Evolutionary conservation across 2,113 vertebrate genomes (phyloP).

Genomic region (Mionectes macconnelli): DNA sequence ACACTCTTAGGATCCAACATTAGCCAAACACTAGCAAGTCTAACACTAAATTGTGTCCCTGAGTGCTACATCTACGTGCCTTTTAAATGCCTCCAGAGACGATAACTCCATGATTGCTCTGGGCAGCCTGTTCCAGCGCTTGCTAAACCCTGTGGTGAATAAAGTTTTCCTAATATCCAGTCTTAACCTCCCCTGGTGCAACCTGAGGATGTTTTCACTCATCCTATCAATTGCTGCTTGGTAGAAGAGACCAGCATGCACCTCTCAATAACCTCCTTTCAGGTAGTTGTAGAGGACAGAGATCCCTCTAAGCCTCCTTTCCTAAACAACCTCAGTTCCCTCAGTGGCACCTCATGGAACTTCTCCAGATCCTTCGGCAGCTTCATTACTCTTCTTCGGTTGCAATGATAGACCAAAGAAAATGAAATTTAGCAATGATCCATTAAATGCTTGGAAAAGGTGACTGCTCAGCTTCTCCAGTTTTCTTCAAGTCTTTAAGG

Average conservation of each 20-base stretch:
- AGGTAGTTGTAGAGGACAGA: neutral
- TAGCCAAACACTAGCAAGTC: neutral
- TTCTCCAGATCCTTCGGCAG: neutral
- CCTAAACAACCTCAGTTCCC: neutral
- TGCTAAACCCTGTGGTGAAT: neutral
- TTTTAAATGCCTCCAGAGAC: neutral
- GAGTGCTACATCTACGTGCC: too few relatives aligned
- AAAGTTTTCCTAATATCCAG: neutral
- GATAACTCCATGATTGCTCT: neutral
- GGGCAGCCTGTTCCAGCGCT: neutral
- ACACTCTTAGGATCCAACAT: neutral
- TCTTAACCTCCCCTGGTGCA: neutral
- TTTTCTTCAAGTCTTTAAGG: neutral
- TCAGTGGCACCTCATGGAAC: neutral
- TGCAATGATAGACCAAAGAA: neutral
- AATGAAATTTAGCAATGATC: neutral
- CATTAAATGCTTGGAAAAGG: neutral
- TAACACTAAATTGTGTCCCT: neutral
- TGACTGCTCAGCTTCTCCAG: neutral
- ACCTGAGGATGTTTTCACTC: accelerated
- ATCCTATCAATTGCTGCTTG: neutral
- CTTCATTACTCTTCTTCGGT: neutral
- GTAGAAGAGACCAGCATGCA: neutral
- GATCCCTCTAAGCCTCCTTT: neutral
- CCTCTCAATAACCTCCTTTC: neutral